Evolutionary conservation across 1,140 invertebrate genomes (phyloP), one percentile per base, ranked within the genome.

Genomic region (Akabosia matsudoensis): DNA sequence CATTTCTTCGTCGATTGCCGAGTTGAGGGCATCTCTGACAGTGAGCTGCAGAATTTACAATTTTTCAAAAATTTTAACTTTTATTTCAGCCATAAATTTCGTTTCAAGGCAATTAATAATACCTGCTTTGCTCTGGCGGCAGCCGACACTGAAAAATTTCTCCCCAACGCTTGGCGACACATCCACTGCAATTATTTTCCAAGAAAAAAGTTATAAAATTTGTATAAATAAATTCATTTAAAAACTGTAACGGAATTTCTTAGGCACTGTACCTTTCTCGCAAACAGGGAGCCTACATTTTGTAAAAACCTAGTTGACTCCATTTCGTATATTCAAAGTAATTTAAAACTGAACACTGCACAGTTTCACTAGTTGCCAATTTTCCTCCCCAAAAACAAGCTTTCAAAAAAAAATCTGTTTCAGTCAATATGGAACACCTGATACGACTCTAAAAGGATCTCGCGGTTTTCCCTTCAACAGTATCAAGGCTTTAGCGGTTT

Each of bases 1-100:
- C 89, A 99, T 92, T 87, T 99, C 97, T 85, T 99, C 97, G 84
- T 99, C 97, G 83, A 99, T 88, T 0, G 97, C 98, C 34, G 92
- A 88, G 86, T 99, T 99, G 13, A 99, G 85, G 18, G 97, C 97
- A 92, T 99, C 97, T 84, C 97, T 87, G 0, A 99, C 96, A 1
- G 93, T 97, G 88, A 99, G 88, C 86, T 93, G 78, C 0, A 56
- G 73, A 54, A 54, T 56, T 16, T 10, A 56, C 54, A 56, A 56
- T 7, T 56, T 56, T 4, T 56, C 24, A 56, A 56, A 13, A 4
- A 7, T 56, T 22, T 16, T n/a, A 56, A 56, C 24, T 45, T 26
- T 70, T 22, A 76, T 4, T 30, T 52, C 10, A 72, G 45, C 24
- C 1, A 24, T 70, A 45, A 67, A 1, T 75, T 3, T 18, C 24